Base-by-base conservation (phyloP, 1,140 invertebrate species). In the Penaeus indicus region DNA sequence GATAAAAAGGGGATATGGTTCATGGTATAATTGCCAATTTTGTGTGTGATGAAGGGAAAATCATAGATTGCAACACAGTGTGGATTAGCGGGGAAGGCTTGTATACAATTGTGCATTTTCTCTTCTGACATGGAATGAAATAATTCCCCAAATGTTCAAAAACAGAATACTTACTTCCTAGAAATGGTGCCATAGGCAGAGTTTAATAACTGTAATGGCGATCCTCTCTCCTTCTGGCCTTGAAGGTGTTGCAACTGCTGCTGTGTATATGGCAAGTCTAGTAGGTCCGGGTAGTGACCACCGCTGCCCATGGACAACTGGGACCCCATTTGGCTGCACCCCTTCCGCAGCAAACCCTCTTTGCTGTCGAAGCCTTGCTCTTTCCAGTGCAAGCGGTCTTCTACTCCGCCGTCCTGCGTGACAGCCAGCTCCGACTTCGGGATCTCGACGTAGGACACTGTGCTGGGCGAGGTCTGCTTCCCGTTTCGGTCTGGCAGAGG, bases 401-500 rank as follows among this genome's bases (percentile, higher is more conserved):
- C 88, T 13, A 80, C 21, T 8, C 81, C 4, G 10, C 61, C 79
- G 16, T 79, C 81, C 1, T 27, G 16, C 1, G 77, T 18, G 60
- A 77, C 69, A 5, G 87, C 38, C 69, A 85, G 54, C 63, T 89
- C 88, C 19, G 88, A 85, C 83, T 89, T 89, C 8, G 88, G 88
- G 25, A 89, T 89, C 77, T 89, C 88, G 47, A 89, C 88, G 77
- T 89, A 89, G n/a, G 88, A 89, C 11, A 89, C 88, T 1, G 83
- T 89, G 77, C 88, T 85, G 5, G 88, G 88, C 11, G 88, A 89
- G 42, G 38, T 78, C n/a, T 80, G 21, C 27, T 84, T 84, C 13
- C 81, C 87, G 38, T 62, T 79, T 61, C 69, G 47, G 60, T 54
- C 75, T 27, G 78, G 83, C 21, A 63, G 47, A 1, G 75, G 83